Percentiles rank a stretch among this genome's conserved stretches.
Evolutionary conservation across 2,797 vertebrate species (phyloP).

Genomic region (Paguma larvata): DNA sequence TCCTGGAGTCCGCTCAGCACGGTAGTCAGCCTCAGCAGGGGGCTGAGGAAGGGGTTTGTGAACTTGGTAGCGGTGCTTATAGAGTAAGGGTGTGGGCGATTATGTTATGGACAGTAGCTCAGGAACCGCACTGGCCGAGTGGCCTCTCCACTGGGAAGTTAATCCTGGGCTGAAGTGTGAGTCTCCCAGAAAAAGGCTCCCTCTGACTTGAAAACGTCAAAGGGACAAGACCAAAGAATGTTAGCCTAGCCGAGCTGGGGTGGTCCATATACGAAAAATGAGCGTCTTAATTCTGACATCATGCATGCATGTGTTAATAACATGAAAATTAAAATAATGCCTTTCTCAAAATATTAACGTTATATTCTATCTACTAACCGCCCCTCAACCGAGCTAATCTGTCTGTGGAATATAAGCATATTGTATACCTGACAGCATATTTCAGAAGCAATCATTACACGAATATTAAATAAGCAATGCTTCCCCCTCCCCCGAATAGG

Average conservation of each 20-base stretch:
- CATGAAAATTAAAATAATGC: neutral
- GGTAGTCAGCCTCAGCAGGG: fast-evolving
- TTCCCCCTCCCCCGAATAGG: neutral
- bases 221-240: neutral
- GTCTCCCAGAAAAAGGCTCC: no score
- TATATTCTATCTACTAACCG: neutral
- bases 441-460: neutral
- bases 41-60: neutral
- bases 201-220: neutral
- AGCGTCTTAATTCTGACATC: neutral
- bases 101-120: fast-evolving
- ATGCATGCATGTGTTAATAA: neutral
- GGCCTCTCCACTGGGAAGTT: neutral
- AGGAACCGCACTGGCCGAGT: fast-evolving
- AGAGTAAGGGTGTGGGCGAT: neutral
- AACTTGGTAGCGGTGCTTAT: neutral
- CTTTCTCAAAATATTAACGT: neutral
- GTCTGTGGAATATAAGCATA: neutral
- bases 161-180: neutral
- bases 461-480: neutral
- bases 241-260: neutral
- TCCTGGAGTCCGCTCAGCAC: neutral
- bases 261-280: neutral
- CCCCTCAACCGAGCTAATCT: neutral
- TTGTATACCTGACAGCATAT: neutral